These are phyloP conservation scores for Tympanuchus pallidicinctus DNA, from an alignment of 2,113 vertebrate species.

Conservation along the genomic window DNA sequence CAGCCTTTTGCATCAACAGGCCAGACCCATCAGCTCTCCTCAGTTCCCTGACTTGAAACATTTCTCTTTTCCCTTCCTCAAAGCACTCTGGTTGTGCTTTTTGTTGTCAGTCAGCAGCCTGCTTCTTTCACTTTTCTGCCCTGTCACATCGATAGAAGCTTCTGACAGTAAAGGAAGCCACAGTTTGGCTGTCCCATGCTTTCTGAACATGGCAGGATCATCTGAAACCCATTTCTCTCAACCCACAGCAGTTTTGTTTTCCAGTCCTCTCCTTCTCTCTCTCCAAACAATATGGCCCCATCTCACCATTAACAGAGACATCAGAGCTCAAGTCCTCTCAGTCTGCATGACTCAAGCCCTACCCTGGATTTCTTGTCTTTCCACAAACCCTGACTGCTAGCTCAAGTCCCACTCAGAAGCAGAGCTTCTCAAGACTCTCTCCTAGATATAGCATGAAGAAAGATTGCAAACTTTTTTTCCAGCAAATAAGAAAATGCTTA, in stretches of 20 bases:
- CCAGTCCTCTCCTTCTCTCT: not conserved
- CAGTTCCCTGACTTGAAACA: not conserved
- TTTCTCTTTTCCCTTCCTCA: not conserved
- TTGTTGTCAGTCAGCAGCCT: not conserved
- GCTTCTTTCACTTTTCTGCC: not conserved
- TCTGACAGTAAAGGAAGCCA: not conserved
- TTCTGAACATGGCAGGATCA: not conserved
- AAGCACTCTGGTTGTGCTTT: not conserved
- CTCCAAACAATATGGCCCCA: not conserved
- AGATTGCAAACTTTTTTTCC: not conserved
- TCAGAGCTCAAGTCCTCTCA: not conserved
- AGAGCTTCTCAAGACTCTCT: not conserved
- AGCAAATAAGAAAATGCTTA: not conserved
- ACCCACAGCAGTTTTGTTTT: not conserved
- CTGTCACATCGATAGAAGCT: not conserved
- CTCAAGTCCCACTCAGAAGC: not conserved
- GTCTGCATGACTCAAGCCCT: not conserved
- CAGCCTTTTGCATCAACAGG: not conserved
- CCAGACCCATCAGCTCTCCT: not conserved
- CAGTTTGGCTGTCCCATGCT: not conserved
- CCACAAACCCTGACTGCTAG: not conserved
- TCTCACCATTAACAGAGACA: not conserved
- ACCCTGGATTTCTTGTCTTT: not conserved
- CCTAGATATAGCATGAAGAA: not conserved
- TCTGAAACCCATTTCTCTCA: not conserved